phyloP scores from a whole-genome alignment of 2,797 vertebrate genomes.

The Iguana delicatissima region DNA sequence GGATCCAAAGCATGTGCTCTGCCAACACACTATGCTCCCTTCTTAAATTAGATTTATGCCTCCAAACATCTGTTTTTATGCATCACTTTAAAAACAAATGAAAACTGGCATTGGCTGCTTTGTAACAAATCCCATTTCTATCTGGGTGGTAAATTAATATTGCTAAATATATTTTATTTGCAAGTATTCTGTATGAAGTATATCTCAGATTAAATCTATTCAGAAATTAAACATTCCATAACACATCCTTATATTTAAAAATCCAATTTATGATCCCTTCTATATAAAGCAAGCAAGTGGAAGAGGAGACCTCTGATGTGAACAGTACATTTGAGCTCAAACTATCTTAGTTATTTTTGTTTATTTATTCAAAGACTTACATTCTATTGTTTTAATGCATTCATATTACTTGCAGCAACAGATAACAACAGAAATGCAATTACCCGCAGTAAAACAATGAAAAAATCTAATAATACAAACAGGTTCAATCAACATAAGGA shows the following conservation, averaged over 20 bases:
- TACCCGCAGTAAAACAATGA: neutral
- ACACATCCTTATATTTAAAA: slow-evolving; percentile 4
- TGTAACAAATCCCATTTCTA: neutral
- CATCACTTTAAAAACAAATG: neutral
- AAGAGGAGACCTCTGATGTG: neutral
- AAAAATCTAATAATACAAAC: no score
- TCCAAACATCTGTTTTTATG: no score
- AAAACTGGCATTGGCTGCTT: neutral
- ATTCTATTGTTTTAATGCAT: neutral
- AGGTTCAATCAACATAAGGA: no score
- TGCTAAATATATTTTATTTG: neutral
- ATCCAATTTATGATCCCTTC: neutral
- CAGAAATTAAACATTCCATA: neutral
- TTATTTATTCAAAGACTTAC: neutral
- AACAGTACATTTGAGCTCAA: neutral
- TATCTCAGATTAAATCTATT: neutral
- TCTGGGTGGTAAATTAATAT: neutral
- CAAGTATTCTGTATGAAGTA: neutral
- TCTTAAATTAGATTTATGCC: neutral
- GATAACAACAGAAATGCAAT: neutral
- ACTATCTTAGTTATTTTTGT: neutral
- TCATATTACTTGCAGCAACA: neutral
- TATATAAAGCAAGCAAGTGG: neutral
- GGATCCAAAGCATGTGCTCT: neutral
- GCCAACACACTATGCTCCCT: neutral